Base-by-base conservation (phyloP, 1,140 invertebrate genomes). In the Brachionus plicatilis region DNA sequence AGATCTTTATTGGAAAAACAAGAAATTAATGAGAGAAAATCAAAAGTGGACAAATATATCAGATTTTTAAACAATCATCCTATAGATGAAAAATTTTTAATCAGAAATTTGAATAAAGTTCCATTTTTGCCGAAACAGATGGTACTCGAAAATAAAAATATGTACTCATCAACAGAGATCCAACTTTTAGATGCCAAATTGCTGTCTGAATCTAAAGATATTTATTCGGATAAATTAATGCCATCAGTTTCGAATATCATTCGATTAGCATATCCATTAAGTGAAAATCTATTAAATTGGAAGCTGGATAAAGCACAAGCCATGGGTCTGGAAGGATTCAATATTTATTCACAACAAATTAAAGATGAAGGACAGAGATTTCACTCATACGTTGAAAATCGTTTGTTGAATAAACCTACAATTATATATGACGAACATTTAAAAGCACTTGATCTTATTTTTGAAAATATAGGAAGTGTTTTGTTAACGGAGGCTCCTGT, bases 261-360 rank as follows among this genome's bases (percentile, higher is more conserved):
- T 50, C 27, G 33, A 12, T 27, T 76, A 50, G 41, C 72, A 2
- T 50, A 50, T 76, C 72, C 41, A 8, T 50, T 76, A 9, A 76
- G 72, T 29, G 72, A 76, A 50, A 82, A 47, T 68, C n/a, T 82
- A 43, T 47, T 82, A 27, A 82, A 82, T 37, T 82, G 79, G 79
- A 60, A 82, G 37, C n/a, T 68, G 11, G 79, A 82, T 27, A 82
- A 82, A 82, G 37, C 41, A 9, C 37, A 41, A 43, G 24, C 24
- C 12, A 12, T 82, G 7, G 53, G 79, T 43, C 17, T 82, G 2
- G 79, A 82, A 33, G 79, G 79, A 17, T 82, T 65, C 4, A 27
- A 60, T n/a, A 17, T 14, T 20, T 82, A 82, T 47, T 33, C 12
- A 20, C 8, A 82, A 4, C 29, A 65, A 43, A 82, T 82, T 37